These are phyloP conservation scores for Oscheius sp. DNA, from an alignment of 2,888 invertebrate species.

Conservation along the genomic window DNA sequence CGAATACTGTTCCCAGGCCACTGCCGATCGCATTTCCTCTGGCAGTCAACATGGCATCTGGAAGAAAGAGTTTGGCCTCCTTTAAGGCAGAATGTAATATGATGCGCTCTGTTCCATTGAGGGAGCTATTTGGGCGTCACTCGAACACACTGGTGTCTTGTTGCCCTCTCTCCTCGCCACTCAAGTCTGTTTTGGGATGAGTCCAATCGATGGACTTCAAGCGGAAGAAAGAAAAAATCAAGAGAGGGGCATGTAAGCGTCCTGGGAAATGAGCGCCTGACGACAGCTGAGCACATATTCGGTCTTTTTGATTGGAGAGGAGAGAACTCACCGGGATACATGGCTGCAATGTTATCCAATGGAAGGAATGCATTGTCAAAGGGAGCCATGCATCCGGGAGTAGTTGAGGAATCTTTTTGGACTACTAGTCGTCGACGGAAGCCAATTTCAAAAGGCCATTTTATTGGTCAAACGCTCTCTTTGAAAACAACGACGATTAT, in stretches of 20 bases:
- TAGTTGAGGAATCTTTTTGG: background rate
- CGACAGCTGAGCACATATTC: background rate
- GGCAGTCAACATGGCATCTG: slow-evolving; percentile 36
- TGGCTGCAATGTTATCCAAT: background rate
- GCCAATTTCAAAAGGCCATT: background rate
- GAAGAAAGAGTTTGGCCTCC: slow-evolving; percentile 10
- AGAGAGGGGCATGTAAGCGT: background rate
- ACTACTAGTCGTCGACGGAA: background rate
- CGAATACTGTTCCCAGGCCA: slow-evolving; percentile 54
- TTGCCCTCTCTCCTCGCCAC: background rate
- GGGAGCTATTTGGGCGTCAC: slow-evolving; percentile 1
- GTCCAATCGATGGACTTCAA: background rate
- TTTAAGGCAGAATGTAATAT: background rate
- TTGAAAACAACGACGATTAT: background rate
- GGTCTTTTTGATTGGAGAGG: background rate
- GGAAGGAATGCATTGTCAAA: background rate
- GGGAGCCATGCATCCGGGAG: slow-evolving; percentile 11
- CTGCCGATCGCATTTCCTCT: slow-evolving; percentile 36
- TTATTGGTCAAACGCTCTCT: background rate
- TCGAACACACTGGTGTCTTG: slow-evolving; percentile 1
- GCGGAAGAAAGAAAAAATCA: background rate
- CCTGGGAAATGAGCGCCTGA: background rate
- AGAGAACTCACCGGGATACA: slow-evolving; percentile 10
- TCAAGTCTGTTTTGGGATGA: background rate
- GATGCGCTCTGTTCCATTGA: background rate